A percentile compares a stretch with the other conserved stretches of the same genome.
phyloP scores from a whole-genome alignment of 2,888 invertebrate species.

The Pyrgus malvae region DNA sequence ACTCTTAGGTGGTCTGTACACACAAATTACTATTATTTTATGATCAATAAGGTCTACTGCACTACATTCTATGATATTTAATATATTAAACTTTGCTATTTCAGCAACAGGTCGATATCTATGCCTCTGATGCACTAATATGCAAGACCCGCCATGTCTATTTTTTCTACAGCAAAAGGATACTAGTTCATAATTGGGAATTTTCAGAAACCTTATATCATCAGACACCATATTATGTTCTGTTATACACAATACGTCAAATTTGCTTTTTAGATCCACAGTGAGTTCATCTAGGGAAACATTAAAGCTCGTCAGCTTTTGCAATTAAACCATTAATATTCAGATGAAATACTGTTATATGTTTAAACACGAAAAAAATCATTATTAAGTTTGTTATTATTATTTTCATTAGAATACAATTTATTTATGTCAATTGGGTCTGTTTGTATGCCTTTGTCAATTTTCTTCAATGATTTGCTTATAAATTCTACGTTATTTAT shows the following conservation, averaged over 20 bases:
- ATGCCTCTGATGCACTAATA: not conserved
- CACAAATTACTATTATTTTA: not conserved
- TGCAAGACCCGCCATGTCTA: not conserved
- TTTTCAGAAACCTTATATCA: not conserved
- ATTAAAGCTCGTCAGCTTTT: not conserved
- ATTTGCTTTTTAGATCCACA: not conserved
- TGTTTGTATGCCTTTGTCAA: not conserved
- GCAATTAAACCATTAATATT: not conserved
- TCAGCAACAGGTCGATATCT: not conserved
- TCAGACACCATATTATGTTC: not conserved
- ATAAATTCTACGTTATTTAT: not conserved
- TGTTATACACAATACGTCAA: not conserved
- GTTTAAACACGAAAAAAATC: not conserved
- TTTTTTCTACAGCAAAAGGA: not conserved
- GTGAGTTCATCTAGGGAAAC: not conserved
- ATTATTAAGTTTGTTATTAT: not conserved
- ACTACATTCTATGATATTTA: slow-evolving; percentile 3
- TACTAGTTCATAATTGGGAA: not conserved
- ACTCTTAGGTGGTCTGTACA: not conserved
- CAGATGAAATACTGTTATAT: not conserved
- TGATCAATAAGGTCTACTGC: slow-evolving; percentile 1
- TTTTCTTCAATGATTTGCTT: not conserved
- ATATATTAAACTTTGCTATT: not conserved
- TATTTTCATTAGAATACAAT: not conserved
- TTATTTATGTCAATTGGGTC: not conserved